Conservation (phyloP, 2,888 invertebrate genomes). For the Rhaphigaster nebulosa region DNA sequence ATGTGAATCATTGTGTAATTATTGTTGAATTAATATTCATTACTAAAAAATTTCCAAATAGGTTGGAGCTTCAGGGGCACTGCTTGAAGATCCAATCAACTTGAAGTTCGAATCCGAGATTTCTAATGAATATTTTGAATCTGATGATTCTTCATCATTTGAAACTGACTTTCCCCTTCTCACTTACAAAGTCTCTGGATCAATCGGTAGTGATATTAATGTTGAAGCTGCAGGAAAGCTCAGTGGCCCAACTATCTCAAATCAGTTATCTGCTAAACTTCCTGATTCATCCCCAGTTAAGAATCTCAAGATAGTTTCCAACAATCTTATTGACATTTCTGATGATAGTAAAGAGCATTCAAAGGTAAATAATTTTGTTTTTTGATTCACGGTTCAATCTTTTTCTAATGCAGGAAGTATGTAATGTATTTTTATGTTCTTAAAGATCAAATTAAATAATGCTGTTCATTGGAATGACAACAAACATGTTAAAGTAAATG, state of each 20-base stretch:
- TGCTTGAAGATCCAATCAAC: constrained; percentile 61
- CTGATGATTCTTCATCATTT: constrained; percentile 47
- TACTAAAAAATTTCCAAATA: constrained; percentile 47
- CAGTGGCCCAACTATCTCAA: constrained; percentile 60
- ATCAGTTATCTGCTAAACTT: constrained; percentile 63
- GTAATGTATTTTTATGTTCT: constrained; percentile 39
- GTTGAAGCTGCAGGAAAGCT: constrained; percentile 63
- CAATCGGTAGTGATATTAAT: constrained; percentile 61
- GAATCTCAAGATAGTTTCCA: constrained; percentile 63
- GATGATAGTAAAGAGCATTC: constrained; percentile 60
- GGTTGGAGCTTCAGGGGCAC: constrained; percentile 64
- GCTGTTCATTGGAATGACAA: constrained; percentile 73
- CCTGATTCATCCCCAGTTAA: constrained; percentile 62
- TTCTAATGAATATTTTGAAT: constrained; percentile 62
- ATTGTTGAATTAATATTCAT: neutral
- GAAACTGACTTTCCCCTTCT: constrained; percentile 61
- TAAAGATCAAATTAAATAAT: constrained; percentile 68
- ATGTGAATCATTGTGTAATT: neutral
- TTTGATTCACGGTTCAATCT: neutral
- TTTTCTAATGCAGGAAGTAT: neutral
- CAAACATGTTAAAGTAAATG: constrained; percentile 69
- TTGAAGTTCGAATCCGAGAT: constrained; percentile 64
- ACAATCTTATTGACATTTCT: constrained; percentile 61
- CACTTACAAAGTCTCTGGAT: constrained; percentile 61
- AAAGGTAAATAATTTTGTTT: constrained; percentile 37